Evolutionary conservation across 1,140 invertebrate species (phyloP), one percentile per base, ranked within the genome.

Genomic region (Ruditapes philippinarum): DNA sequence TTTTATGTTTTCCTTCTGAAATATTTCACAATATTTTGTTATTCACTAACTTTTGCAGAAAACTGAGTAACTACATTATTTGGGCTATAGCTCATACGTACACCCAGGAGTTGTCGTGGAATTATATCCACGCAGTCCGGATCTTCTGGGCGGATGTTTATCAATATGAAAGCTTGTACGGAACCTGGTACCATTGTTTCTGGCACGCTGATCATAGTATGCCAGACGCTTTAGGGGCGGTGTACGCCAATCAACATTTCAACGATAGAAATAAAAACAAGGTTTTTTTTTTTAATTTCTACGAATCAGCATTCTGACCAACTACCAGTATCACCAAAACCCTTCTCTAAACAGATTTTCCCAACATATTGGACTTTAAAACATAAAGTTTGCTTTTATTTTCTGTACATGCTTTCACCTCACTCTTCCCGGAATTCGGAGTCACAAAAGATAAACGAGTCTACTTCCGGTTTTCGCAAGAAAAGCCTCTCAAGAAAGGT

Each of bases 51-150:
- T 14, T 11, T 82, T 82, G 17, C 91, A 97, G 96, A 85, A 95
- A 96, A n/a, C 89, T 97, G 80, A 97, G 97, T 93, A 97, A 97
- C 91, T 97, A 97, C 92, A 90, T 97, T 40, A 97, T 97, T 89
- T 97, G 97, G 97, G 96, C 96, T 73, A 94, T 97, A 14, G 96
- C 96, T 12, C 93, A 95, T 12, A 94, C 95, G 25, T 97, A 97
- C 93, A 93, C 97, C 11, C 96, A 96, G 17, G 97, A 97, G 91
- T 93, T 97, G 80, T 96, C 97, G 0, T 94, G 96, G 88, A 95
- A 96, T 51, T 97, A 96, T 92, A 95, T 96, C 28, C 95, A 97
- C 36, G 96, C 96, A n/a, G 91, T 96, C 65, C 94, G 97, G 90
- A 93, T 96, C 28, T 97, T 96, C 90, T 94, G 95, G 78, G 95